A percentile compares a stretch with the other conserved stretches of the same genome.
These are phyloP conservation scores for Leptothorax acervorum DNA, from an alignment of 2,888 invertebrate genomes.

Conservation along the genomic window DNA sequence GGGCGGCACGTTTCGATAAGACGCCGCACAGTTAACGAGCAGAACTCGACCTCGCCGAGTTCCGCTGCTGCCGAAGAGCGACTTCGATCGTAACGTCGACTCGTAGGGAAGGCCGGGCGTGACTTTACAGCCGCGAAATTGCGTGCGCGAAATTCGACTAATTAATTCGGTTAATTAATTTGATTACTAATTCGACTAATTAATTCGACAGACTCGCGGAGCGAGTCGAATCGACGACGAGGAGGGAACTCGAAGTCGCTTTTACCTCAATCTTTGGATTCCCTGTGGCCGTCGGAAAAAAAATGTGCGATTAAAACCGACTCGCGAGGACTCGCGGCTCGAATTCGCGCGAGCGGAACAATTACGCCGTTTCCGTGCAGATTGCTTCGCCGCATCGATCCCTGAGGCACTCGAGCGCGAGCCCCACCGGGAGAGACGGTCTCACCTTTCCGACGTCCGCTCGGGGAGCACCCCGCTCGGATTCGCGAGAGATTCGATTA, in stretches of 20 bases:
- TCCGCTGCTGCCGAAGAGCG: neutral
- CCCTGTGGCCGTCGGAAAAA: neutral
- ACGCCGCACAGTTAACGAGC: neutral
- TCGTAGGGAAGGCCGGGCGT: neutral
- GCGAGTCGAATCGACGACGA: neutral
- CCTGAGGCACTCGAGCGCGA: neutral
- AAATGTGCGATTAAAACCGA: neutral
- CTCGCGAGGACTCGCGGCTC: neutral
- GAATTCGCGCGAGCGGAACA: neutral
- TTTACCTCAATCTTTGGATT: neutral
- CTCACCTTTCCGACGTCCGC: neutral
- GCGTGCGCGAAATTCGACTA: too few species aligned
- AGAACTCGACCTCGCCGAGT: neutral
- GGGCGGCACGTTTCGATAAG: neutral
- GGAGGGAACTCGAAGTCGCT: neutral
- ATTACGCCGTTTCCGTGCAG: neutral
- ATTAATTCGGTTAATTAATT: too few species aligned
- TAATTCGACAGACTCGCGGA: neutral
- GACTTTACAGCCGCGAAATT: neutral
- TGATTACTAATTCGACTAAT: neutral
- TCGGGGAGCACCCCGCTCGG: neutral
- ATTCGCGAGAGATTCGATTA: slow-evolving; percentile 21
- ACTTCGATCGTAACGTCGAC: neutral
- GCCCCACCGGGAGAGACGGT: neutral
- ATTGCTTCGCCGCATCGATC: slow-evolving; percentile 36